phyloP scores from a whole-genome alignment of 2,888 invertebrate genomes.

The Drosophila paramelanica region DNA sequence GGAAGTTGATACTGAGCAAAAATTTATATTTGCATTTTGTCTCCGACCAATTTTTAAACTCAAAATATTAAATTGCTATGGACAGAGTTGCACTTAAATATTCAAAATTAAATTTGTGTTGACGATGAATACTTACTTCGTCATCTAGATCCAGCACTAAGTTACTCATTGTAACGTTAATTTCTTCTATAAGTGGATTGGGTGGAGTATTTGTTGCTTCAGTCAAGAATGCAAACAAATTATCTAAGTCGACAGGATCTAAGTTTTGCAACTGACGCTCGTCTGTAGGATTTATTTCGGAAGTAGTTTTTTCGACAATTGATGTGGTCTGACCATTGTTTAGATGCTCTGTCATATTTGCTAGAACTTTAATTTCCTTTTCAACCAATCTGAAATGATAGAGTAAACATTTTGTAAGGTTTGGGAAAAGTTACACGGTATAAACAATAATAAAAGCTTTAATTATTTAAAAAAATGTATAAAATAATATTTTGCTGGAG shows the following conservation, averaged over 20 bases:
- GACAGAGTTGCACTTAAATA: no score
- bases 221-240: conserved; percentile 94
- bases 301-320: conserved; percentile 8
- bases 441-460: no score
- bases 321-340: conserved; percentile 86
- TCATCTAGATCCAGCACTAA: conserved; percentile 93
- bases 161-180: conserved; percentile 93
- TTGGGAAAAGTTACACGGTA: no score
- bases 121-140: conserved; percentile 86
- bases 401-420: not conserved
- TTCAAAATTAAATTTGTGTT: not conserved
- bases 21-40: no score
- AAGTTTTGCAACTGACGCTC: conserved; percentile 84
- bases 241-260: conserved; percentile 94
- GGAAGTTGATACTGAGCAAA: no score
- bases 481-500: no score
- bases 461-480: no score
- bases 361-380: conserved; percentile 89
- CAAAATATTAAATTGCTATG: no score
- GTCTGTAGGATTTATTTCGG: conserved; percentile 36
- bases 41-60: no score
- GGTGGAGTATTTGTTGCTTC: conserved; percentile 89
- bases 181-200: conserved; percentile 91
- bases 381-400: conserved; percentile 87
- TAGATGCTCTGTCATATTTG: conserved; percentile 90